These are phyloP conservation scores for Lampris incognitus DNA, from an alignment of 2,113 vertebrate genomes.

Conservation along the genomic window DNA sequence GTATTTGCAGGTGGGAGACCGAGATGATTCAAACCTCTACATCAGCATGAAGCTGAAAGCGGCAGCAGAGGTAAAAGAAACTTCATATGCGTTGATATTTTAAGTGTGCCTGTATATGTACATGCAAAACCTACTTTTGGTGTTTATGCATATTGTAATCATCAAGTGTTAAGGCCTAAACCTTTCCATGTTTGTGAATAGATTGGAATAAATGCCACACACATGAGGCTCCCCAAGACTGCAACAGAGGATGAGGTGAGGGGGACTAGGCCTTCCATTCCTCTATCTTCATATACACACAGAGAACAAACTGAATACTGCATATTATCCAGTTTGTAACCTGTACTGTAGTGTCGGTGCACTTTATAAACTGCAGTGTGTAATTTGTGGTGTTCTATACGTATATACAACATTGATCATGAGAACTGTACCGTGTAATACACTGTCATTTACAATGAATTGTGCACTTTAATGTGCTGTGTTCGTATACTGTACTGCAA, in stretches of 20 bases:
- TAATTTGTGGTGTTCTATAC: too few species aligned
- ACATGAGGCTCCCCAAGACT: constrained; percentile 90
- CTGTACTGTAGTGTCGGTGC: not conserved
- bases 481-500: too few species aligned
- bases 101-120: not conserved
- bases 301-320: not conserved
- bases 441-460: too few species aligned
- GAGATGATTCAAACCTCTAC: constrained; percentile 97
- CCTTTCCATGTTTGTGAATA: constrained; percentile 69
- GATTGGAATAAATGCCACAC: constrained; percentile 95
- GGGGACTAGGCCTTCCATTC: not conserved
- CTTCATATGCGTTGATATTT: too few species aligned
- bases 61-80: constrained; percentile 89
- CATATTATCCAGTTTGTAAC: not conserved
- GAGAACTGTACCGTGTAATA: too few species aligned
- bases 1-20: constrained; percentile 89
- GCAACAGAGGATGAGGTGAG: constrained; percentile 93
- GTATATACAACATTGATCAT: too few species aligned
- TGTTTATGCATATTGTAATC: not conserved
- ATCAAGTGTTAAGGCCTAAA: not conserved
- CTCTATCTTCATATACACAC: not conserved
- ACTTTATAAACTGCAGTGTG: too few species aligned
- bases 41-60: constrained; percentile 98
- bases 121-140: not conserved
- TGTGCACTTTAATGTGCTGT: too few species aligned